phyloP scores from a whole-genome alignment of 2,113 vertebrate genomes.

The Tragelaphus buxtoni region DNA sequence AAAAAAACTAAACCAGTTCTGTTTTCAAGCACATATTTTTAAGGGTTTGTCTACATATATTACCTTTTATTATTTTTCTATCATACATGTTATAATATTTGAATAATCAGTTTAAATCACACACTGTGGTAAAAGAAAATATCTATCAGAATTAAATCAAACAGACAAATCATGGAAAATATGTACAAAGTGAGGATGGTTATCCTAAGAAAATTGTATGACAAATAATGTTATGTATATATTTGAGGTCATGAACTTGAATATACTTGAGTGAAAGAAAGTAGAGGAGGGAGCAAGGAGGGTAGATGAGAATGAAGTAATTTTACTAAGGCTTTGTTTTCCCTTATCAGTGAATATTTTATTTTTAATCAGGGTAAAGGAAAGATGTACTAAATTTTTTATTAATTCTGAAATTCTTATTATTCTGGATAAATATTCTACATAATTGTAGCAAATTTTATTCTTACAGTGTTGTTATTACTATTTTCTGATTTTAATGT shows the following conservation, averaged over 20 bases:
- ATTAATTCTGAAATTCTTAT: conserved; percentile 50
- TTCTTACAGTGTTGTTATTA: neutral
- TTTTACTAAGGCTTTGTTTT: neutral
- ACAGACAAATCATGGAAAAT: neutral
- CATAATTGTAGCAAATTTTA: conserved; percentile 30
- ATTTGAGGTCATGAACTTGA: neutral
- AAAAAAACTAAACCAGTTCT: neutral
- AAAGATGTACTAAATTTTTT: neutral
- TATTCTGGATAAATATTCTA: neutral
- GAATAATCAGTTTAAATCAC: neutral
- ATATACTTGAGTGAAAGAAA: neutral
- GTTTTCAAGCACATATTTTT: neutral
- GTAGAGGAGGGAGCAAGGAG: neutral
- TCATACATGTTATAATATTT: neutral
- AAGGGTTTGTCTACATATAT: neutral
- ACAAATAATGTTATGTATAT: neutral
- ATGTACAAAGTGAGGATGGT: neutral
- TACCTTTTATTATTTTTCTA: neutral
- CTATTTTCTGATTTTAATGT: conserved; percentile 24
- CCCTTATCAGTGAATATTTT: neutral
- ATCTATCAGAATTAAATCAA: neutral
- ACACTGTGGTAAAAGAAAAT: neutral
- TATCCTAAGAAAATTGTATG: neutral
- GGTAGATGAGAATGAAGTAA: neutral
- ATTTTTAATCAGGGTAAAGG: neutral